These are phyloP conservation scores for Rhyacichthys aspro DNA, from an alignment of 2,797 vertebrate genomes.

Conservation along the genomic window DNA sequence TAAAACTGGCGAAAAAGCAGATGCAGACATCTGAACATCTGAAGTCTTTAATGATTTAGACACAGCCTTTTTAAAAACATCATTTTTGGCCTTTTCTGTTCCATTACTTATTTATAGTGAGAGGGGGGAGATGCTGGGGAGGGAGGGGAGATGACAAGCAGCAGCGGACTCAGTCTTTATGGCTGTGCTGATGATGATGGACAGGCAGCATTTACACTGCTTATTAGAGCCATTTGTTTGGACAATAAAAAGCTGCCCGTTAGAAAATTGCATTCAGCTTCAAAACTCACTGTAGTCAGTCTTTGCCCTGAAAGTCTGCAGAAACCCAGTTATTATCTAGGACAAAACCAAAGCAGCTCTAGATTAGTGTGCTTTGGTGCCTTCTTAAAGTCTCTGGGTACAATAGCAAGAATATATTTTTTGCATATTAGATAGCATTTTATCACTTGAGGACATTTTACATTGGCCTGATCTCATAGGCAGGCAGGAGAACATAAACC, in stretches of 20 bases:
- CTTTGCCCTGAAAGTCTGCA: neutral
- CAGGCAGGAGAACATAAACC: too few species aligned
- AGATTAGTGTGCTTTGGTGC: neutral
- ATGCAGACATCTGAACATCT: neutral
- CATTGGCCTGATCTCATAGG: too few species aligned
- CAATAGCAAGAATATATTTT: too few species aligned
- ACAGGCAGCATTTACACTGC: conserved; percentile 2
- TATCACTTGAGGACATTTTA: too few species aligned
- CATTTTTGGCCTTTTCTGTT: neutral
- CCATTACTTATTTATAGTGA: conserved; percentile 3
- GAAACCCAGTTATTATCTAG: neutral
- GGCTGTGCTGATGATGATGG: too few species aligned
- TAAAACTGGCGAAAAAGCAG: too few species aligned
- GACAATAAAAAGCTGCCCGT: neutral
- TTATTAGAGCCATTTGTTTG: conserved; percentile 5
- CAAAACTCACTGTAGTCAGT: neutral
- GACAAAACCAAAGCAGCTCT: too few species aligned
- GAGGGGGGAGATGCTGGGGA: neutral
- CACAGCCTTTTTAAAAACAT: neutral
- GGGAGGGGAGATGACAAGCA: neutral
- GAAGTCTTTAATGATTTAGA: neutral
- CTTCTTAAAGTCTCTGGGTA: too few species aligned
- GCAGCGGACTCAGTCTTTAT: too few species aligned
- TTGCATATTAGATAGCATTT: too few species aligned
- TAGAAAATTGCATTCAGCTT: neutral